A percentile compares a stretch with the other conserved stretches of the same genome.
Conservation (phyloP, 1,140 invertebrate genomes). For the Aphaenogaster floridana region DNA sequence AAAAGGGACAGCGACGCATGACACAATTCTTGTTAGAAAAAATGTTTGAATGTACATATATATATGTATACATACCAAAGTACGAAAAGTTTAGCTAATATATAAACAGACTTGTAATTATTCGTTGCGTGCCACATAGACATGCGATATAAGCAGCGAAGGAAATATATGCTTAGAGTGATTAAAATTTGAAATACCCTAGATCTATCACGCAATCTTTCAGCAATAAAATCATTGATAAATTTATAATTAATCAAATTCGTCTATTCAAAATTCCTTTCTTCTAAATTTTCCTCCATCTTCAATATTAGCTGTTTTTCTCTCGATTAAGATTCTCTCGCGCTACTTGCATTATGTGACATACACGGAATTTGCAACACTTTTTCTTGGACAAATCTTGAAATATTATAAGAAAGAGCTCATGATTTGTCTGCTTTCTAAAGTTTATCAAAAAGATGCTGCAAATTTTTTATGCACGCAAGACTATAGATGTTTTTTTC, state of each 20-base stretch:
- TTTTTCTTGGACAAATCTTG: background rate
- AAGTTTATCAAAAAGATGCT: background rate
- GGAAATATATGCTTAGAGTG: background rate
- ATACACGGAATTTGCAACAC: background rate
- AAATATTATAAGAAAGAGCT: background rate
- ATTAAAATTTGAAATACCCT: background rate
- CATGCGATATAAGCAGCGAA: background rate
- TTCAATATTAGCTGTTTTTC: background rate
- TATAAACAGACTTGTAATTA: background rate
- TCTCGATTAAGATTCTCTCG: background rate
- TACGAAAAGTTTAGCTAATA: slow-evolving; percentile 4
- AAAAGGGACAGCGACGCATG: background rate
- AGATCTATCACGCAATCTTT: background rate
- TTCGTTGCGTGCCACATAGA: background rate
- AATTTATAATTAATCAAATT: slow-evolving; percentile 5
- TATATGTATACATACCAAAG: background rate
- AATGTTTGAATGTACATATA: background rate
- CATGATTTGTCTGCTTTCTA: background rate
- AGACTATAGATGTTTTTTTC: background rate
- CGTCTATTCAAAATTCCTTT: background rate
- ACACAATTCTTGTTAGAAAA: background rate
- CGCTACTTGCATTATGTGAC: background rate
- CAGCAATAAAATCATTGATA: background rate
- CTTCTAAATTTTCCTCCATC: background rate
- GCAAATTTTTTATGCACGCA: background rate